Evolutionary conservation across 2,888 invertebrate genomes (phyloP).

Genomic region (Notodonta ziczac): DNA sequence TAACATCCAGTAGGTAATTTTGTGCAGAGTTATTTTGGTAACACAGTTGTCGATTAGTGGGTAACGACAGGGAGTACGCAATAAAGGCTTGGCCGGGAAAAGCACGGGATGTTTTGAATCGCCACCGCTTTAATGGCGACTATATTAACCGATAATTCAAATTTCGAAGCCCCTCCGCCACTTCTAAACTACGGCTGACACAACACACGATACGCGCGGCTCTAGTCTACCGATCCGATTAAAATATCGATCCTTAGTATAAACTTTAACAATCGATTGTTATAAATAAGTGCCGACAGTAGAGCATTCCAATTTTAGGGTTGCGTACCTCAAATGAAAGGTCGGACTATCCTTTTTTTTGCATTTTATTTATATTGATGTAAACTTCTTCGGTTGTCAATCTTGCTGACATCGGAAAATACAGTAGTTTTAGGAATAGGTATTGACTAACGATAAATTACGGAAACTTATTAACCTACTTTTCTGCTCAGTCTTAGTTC

Average conservation of each 20-base stretch:
- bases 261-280: not conserved
- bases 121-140: constrained; percentile 75
- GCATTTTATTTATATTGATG: too few species aligned
- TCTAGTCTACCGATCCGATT: not conserved
- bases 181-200: constrained; percentile 56
- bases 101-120: constrained; percentile 82
- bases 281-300: not conserved
- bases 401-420: too few species aligned
- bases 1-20: constrained; percentile 39
- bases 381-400: too few species aligned
- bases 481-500: too few species aligned
- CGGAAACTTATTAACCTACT: too few species aligned
- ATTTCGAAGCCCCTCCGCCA: constrained; percentile 57
- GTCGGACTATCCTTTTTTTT: too few species aligned
- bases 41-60: constrained; percentile 79
- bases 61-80: constrained; percentile 70
- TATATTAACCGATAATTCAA: constrained; percentile 80
- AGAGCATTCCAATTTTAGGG: not conserved
- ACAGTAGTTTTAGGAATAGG: too few species aligned
- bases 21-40: constrained; percentile 76
- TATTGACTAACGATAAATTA: too few species aligned
- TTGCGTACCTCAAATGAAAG: too few species aligned
- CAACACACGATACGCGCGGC: constrained; percentile 38
- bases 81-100: constrained; percentile 71
- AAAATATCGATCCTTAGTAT: not conserved